Evolutionary conservation across 2,888 invertebrate species (phyloP).

Genomic region (Tholera decimalis): DNA sequence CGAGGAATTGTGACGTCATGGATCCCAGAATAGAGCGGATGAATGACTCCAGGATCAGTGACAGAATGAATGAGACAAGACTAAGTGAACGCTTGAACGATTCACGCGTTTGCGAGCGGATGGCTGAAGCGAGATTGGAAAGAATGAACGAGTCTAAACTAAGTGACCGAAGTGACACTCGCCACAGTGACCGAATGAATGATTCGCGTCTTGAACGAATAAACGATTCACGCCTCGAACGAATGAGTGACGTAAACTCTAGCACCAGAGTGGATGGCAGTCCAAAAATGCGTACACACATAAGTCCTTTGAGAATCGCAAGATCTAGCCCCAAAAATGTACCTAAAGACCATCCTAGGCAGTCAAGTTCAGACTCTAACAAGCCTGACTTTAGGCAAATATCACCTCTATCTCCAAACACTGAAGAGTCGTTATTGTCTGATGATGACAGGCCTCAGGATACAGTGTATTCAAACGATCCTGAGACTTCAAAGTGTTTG

Average conservation of each 20-base stretch:
- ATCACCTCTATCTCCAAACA: constrained; percentile 85
- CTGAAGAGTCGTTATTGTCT: constrained; percentile 85
- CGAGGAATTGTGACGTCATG: constrained; percentile 50
- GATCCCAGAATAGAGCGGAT: constrained; percentile 66
- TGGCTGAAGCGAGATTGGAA: constrained; percentile 70
- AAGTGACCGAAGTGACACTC: constrained; percentile 61
- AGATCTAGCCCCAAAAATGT: constrained; percentile 78
- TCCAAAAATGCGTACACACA: constrained; percentile 81
- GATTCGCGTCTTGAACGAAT: constrained; percentile 65
- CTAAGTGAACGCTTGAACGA: constrained; percentile 74
- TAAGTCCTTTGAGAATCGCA: constrained; percentile 81
- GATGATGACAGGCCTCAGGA: constrained; percentile 79
- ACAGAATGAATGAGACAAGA: constrained; percentile 78
- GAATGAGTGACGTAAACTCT: constrained; percentile 82
- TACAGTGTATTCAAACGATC: constrained; percentile 82
- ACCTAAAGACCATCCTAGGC: constrained; percentile 78
- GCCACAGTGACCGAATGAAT: constrained; percentile 64
- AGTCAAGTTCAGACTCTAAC: constrained; percentile 75
- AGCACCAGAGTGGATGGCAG: constrained; percentile 84
- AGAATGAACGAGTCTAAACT: constrained; percentile 76
- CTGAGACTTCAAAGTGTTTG: constrained; percentile 81
- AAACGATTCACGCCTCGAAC: constrained; percentile 72
- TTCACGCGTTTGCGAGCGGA: constrained; percentile 68
- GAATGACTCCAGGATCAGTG: constrained; percentile 76
- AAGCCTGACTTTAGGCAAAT: constrained; percentile 81